A percentile compares a stretch with the other conserved stretches of the same genome.
phyloP scores from a whole-genome alignment of 2,888 invertebrate genomes.

The Caenorhabditis imperialis region DNA sequence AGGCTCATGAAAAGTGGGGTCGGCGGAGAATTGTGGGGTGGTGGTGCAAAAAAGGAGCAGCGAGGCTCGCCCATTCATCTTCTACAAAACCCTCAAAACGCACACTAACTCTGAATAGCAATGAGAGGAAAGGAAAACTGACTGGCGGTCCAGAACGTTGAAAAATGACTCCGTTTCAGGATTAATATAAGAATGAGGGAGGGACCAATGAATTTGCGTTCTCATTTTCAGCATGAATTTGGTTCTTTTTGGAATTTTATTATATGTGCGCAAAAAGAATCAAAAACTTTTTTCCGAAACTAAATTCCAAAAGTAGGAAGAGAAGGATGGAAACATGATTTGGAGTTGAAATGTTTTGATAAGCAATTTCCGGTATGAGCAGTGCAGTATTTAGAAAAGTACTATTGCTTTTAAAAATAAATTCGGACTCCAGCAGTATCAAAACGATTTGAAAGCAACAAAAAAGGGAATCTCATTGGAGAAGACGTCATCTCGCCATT shows the following conservation, averaged over 20 bases:
- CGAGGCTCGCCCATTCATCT: conserved; percentile 38
- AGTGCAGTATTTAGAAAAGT: too few relatives aligned
- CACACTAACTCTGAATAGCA: too few relatives aligned
- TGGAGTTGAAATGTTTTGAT: neutral
- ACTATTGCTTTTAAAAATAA: too few relatives aligned
- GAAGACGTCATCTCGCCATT: conserved; percentile 35
- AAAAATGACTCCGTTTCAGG: too few relatives aligned
- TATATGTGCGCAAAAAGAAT: neutral
- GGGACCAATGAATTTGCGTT: too few relatives aligned
- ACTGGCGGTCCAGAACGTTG: too few relatives aligned
- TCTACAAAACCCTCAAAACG: conserved; percentile 9
- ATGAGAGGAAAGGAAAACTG: too few relatives aligned
- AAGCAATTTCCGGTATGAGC: too few relatives aligned
- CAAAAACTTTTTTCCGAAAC: conserved; percentile 17
- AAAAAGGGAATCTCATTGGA: conserved; percentile 20
- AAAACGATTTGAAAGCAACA: neutral
- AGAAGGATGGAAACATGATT: neutral
- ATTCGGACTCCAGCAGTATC: too few relatives aligned
- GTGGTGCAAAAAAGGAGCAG: conserved; percentile 6
- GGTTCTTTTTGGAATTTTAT: too few relatives aligned
- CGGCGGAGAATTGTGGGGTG: conserved; percentile 2
- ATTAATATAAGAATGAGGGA: too few relatives aligned
- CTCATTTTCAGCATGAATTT: too few relatives aligned
- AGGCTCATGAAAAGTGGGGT: neutral
- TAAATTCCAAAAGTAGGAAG: conserved; percentile 5